phyloP scores from a whole-genome alignment of 2,113 vertebrate species.

The Haemorhous mexicanus region DNA sequence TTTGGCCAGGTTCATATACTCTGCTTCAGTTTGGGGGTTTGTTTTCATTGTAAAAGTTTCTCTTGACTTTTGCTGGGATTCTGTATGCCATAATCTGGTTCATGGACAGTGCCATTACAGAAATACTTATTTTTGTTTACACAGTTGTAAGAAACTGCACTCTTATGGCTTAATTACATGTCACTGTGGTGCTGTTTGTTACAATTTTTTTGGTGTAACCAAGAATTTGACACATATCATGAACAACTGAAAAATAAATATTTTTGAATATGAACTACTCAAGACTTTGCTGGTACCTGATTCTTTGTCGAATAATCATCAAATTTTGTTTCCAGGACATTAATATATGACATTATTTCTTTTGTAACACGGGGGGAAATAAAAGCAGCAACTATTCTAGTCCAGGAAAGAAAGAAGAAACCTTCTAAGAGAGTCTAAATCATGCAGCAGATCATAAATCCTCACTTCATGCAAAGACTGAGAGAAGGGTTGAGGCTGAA shows the following conservation, averaged over 20 bases:
- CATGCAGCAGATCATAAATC: neutral
- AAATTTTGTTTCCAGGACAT: neutral
- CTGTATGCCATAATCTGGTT: neutral
- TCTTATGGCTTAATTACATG: neutral
- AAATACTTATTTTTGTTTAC: slow-evolving; percentile 43
- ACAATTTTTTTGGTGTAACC: neutral
- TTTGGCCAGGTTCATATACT: neutral
- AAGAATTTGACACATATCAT: neutral
- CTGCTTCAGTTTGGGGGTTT: neutral
- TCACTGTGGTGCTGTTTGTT: neutral
- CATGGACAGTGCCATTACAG: neutral
- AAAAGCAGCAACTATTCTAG: neutral
- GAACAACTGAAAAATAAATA: slow-evolving; percentile 46
- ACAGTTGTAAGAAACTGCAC: slow-evolving; percentile 24
- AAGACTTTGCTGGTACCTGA: neutral
- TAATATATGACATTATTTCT: neutral
- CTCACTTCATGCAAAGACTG: neutral
- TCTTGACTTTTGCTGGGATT: neutral
- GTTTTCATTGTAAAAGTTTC: neutral
- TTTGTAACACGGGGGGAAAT: neutral
- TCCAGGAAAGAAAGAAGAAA: neutral
- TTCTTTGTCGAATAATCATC: neutral
- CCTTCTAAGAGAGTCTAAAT: neutral
- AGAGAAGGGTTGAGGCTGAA: neutral
- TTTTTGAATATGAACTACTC: slow-evolving; percentile 39